Base-by-base conservation (phyloP, 1,140 invertebrate genomes). In the Gryon sp. region DNA sequence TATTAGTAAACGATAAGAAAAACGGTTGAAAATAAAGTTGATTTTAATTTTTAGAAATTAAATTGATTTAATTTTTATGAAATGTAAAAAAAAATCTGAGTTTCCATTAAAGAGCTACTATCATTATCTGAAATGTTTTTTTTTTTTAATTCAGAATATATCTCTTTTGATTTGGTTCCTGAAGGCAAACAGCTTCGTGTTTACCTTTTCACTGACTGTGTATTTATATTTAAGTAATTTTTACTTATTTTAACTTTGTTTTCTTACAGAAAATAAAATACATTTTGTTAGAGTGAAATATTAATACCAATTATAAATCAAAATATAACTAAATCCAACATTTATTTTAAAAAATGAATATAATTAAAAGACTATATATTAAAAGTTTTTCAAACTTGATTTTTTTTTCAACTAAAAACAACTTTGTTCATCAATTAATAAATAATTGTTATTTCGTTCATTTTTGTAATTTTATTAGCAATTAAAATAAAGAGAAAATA, bases 161-260 rank as follows among this genome's bases (percentile, higher is more conserved):
- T 60, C 18, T 62, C 57, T 72, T 45, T 62, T 24, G 32, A 30
- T 55, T 38, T 46, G 55, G 24, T 38, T 32, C 30, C 20, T 28
- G 57, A 72, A 72, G 68, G 68, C 40, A 62, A 72, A 72, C 68
- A 46, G 62, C 57, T 62, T 53, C 16, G n/a, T 55, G 38, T 62
- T 60, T 53, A 53, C 55, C 16, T 52, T 36, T 70, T 60, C 38
- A 34, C 14, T 30, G 57, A 8, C 40, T 38, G 14, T 26, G 24
- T 60, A 52, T 60, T 60, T 60, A 52, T 60, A 70, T 34, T 43
- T 11, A 45, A 50, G n/a, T n/a, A 70, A 52, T 43, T 18, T 14
- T 20, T 26, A 18, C 16, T 18, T 2, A n/a, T 2, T 14, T 45
- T 19, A n/a, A n/a, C n/a, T n/a, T n/a, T n/a, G n/a, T n/a, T n/a